These are phyloP conservation scores for Polypterus bichir DNA, from an alignment of 2,113 vertebrate species.

Conservation along the genomic window DNA sequence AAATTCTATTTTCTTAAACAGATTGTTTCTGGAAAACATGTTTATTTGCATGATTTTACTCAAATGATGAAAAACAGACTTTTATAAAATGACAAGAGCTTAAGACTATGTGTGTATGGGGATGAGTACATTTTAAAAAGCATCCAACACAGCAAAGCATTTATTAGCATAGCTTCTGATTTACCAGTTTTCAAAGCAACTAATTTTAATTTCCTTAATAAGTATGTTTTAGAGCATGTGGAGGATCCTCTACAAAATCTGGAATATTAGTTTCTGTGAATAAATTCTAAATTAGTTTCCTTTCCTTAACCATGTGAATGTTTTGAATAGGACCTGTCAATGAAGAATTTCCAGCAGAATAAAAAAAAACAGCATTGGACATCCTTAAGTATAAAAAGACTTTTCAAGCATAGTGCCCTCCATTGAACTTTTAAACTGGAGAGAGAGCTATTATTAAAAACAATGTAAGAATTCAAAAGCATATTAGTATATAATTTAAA, in stretches of 20 bases:
- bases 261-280: constrained; percentile 55
- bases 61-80: too few relatives aligned
- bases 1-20: too few relatives aligned
- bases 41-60: too few relatives aligned
- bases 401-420: constrained; percentile 54
- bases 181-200: too few relatives aligned
- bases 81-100: too few relatives aligned
- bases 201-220: too few relatives aligned
- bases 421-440: constrained; percentile 68
- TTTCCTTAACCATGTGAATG: constrained; percentile 59
- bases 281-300: constrained; percentile 67
- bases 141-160: too few relatives aligned
- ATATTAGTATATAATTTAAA: neutral
- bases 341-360: constrained; percentile 69
- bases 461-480: neutral
- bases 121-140: too few relatives aligned
- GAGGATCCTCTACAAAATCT: constrained; percentile 26
- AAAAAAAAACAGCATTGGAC: constrained; percentile 43
- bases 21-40: too few relatives aligned
- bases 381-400: constrained; percentile 39
- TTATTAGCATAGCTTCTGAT: too few relatives aligned
- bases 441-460: constrained; percentile 36
- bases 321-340: constrained; percentile 80
- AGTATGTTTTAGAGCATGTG: neutral
- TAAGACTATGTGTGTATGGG: too few relatives aligned